Evolutionary conservation across 2,113 vertebrate species (phyloP).

Genomic region (Dolichotis patagonum): DNA sequence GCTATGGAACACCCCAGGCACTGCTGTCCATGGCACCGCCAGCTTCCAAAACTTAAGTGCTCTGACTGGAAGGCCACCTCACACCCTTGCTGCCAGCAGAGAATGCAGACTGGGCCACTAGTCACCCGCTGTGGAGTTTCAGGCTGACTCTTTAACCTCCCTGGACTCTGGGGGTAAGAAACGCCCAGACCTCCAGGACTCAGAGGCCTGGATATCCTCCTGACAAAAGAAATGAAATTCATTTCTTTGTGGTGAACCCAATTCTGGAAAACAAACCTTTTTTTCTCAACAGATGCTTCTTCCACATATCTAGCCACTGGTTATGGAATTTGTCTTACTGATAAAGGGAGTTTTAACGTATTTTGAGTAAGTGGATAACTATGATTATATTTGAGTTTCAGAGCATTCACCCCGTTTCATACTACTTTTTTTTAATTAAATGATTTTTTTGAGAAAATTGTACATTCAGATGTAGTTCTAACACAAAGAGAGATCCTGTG

Average conservation of each 20-base stretch:
- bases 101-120: not conserved
- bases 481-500: not conserved
- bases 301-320: not conserved
- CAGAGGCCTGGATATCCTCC: not conserved
- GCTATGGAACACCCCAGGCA: no score
- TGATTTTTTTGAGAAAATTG: not conserved
- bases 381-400: not conserved
- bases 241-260: not conserved
- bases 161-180: not conserved
- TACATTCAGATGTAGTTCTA: not conserved
- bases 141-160: not conserved
- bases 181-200: not conserved
- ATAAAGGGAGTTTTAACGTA: not conserved
- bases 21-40: not conserved
- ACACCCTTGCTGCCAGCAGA: not conserved
- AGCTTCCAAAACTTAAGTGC: not conserved
- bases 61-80: not conserved
- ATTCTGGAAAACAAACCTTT: not conserved
- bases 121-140: not conserved
- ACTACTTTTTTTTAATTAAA: not conserved
- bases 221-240: not conserved
- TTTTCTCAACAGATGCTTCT: not conserved
- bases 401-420: not conserved
- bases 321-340: not conserved
- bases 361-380: not conserved